These are phyloP conservation scores for Coluber constrictor DNA, from an alignment of 2,797 vertebrate species.

Conservation along the genomic window DNA sequence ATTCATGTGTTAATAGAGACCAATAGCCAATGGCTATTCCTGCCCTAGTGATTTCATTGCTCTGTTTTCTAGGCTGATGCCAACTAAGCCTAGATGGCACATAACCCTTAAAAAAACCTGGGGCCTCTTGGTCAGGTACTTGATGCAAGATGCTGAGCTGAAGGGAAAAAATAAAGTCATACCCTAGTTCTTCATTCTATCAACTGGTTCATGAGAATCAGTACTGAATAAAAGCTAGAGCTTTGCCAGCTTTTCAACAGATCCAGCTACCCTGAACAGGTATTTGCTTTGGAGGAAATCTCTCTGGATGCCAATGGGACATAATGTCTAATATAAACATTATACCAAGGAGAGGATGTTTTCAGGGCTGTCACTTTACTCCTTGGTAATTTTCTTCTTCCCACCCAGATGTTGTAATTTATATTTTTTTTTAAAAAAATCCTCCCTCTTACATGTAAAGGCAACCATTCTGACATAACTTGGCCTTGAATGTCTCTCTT, in stretches of 20 bases:
- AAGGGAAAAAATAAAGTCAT: neutral
- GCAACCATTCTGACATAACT: neutral
- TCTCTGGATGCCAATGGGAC: neutral
- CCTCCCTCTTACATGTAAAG: neutral
- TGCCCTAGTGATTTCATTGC: neutral
- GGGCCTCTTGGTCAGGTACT: neutral
- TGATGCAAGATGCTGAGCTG: neutral
- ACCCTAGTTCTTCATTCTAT: neutral
- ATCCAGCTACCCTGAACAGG: neutral
- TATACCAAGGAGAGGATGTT: neutral
- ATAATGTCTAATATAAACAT: neutral
- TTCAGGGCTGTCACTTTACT: neutral
- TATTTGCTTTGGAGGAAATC: neutral
- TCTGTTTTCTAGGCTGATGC: neutral
- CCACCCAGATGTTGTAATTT: neutral
- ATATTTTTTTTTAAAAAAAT: neutral
- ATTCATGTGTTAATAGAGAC: slow-evolving; percentile 18
- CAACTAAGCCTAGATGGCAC: neutral
- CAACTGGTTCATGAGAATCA: neutral
- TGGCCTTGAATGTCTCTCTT: neutral
- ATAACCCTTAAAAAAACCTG: neutral
- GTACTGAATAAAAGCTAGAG: neutral
- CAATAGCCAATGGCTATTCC: neutral
- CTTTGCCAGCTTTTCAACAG: neutral
- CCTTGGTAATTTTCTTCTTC: neutral